Conservation (phyloP, 2,888 invertebrate species). For the Thymelicus acteon region DNA sequence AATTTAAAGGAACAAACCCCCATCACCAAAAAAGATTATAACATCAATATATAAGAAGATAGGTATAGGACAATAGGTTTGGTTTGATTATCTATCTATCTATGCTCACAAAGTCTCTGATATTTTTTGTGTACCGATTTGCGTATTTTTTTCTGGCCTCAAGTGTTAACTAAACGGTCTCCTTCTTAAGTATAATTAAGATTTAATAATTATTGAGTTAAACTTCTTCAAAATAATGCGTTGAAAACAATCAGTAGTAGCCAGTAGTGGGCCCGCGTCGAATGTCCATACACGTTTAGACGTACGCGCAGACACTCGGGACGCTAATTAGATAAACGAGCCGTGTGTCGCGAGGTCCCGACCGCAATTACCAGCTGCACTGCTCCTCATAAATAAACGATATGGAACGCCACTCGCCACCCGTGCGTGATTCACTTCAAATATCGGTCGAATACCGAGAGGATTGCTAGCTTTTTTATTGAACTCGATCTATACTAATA, state of each 20-base stretch:
- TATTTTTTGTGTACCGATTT: too few species aligned
- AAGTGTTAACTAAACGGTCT: too few species aligned
- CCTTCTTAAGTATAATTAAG: too few species aligned
- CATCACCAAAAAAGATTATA: too few species aligned
- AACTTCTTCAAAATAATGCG: not conserved
- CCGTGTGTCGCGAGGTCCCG: constrained; percentile 78
- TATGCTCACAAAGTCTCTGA: too few species aligned
- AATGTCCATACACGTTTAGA: constrained; percentile 45
- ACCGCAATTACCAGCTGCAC: constrained; percentile 78
- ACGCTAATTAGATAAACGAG: constrained; percentile 83
- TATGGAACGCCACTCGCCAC: constrained; percentile 69
- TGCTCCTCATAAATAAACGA: constrained; percentile 76
- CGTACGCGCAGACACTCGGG: constrained; percentile 60
- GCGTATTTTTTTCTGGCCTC: too few species aligned
- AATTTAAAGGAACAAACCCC: too few species aligned
- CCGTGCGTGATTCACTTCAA: constrained; percentile 65
- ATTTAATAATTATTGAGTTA: too few species aligned
- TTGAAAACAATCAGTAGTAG: not conserved
- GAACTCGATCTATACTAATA: too few species aligned
- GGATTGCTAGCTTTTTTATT: constrained; percentile 16
- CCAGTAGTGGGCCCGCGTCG: not conserved
- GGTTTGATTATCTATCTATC: not conserved
- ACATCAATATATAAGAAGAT: not conserved
- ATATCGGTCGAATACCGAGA: constrained; percentile 52
- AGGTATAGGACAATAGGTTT: not conserved